phyloP scores from a whole-genome alignment of 2,113 vertebrate species.

The Catharus minimus region DNA sequence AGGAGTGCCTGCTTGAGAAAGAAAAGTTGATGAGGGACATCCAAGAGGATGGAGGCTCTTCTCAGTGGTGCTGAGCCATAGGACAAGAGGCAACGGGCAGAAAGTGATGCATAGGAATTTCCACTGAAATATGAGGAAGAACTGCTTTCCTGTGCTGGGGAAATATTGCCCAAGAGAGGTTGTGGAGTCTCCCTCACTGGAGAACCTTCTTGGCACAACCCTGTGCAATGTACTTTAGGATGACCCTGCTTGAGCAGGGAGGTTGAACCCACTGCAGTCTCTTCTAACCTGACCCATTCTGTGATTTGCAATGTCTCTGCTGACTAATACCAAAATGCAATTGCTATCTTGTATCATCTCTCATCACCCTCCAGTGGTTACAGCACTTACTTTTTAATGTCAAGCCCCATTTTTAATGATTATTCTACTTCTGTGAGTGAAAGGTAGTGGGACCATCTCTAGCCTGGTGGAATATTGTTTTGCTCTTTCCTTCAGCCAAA shows the following conservation, averaged over 20 bases:
- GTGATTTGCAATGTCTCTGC: background rate
- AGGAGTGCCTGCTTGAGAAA: background rate
- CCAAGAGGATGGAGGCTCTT: background rate
- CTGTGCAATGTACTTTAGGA: background rate
- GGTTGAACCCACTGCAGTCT: background rate
- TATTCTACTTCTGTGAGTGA: background rate
- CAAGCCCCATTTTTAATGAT: background rate
- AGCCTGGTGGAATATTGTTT: background rate
- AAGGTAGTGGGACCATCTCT: background rate
- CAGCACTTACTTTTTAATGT: background rate
- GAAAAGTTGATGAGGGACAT: background rate
- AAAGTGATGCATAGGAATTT: background rate
- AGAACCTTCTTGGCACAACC: background rate
- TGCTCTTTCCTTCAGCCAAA: background rate
- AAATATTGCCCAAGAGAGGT: background rate
- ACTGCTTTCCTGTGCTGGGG: background rate
- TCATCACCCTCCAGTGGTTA: background rate
- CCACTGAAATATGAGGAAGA: background rate
- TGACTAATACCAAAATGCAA: background rate
- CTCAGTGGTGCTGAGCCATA: background rate
- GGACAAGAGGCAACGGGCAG: rapidly evolving
- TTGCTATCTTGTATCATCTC: background rate
- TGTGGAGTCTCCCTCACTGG: background rate
- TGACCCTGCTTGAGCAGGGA: background rate
- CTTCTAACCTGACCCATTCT: background rate